Conservation (phyloP, 1,140 invertebrate species). For the Lethrus apterus region DNA sequence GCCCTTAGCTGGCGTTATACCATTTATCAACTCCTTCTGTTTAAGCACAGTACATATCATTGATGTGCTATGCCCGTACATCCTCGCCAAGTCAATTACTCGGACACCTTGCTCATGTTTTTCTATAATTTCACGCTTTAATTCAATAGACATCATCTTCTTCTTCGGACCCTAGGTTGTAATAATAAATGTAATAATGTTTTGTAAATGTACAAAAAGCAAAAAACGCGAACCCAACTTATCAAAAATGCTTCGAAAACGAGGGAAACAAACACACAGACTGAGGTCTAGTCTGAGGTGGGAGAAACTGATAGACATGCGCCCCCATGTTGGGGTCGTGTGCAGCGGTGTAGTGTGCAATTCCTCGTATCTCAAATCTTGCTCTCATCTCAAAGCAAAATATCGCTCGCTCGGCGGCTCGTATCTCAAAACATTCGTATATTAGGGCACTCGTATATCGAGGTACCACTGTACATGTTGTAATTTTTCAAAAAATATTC, state of each 20-base stretch:
- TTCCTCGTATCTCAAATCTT: slow-evolving; percentile 21
- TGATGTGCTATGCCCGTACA: slow-evolving; percentile 20
- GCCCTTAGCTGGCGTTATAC: slow-evolving; percentile 19
- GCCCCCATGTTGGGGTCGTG: slow-evolving; percentile 5
- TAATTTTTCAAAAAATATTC: slow-evolving; percentile 37
- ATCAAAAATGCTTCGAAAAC: slow-evolving; percentile 16
- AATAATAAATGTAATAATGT: slow-evolving; percentile 14
- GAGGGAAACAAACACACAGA: slow-evolving; percentile 15
- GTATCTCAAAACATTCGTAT: slow-evolving; percentile 21
- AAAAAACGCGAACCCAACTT: slow-evolving; percentile 14
- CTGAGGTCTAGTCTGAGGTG: slow-evolving; percentile 12
- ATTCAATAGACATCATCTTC: slow-evolving; percentile 19
- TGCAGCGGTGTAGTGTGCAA: slow-evolving; percentile 12
- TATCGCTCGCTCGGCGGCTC: slow-evolving; percentile 19
- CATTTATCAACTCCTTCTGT: slow-evolving; percentile 20
- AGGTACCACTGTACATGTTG: slow-evolving; percentile 21
- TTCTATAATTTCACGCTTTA: slow-evolving; percentile 24
- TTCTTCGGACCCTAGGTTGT: too few species aligned
- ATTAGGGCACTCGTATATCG: slow-evolving; percentile 19
- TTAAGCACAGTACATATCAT: slow-evolving; percentile 24
- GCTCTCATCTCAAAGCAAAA: slow-evolving; percentile 20
- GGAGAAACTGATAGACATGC: slow-evolving; percentile 14
- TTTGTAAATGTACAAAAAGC: slow-evolving; percentile 13
- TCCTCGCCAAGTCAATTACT: slow-evolving; percentile 23
- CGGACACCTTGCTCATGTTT: slow-evolving; percentile 25